Conservation (phyloP, 2,888 invertebrate genomes). For the Bellardia bayeri region DNA sequence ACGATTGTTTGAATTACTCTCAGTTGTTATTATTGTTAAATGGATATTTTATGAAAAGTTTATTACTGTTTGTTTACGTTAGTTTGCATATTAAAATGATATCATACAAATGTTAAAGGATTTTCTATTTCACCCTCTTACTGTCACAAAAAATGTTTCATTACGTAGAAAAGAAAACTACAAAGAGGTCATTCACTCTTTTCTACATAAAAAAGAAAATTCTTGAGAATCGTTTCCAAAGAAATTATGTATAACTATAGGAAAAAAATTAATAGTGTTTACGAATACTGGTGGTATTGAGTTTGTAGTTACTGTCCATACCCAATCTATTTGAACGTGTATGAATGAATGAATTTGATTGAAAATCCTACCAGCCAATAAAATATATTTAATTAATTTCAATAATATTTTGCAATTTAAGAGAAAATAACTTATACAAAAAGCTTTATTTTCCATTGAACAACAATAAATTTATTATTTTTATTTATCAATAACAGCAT, state of each 20-base stretch:
- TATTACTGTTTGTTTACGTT: constrained; percentile 39
- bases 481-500: neutral
- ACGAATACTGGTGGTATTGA: no score
- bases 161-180: neutral
- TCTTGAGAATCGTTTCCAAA: no score
- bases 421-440: neutral
- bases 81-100: constrained; percentile 41
- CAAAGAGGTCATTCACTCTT: constrained; percentile 49
- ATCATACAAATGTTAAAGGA: constrained; percentile 51
- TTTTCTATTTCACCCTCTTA: constrained; percentile 12
- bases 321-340: no score
- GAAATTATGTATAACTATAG: no score
- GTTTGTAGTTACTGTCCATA: no score
- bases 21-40: neutral
- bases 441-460: neutral
- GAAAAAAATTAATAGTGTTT: no score
- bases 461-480: neutral
- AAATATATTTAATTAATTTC: no score
- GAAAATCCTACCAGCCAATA: no score
- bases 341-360: no score
- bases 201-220: neutral
- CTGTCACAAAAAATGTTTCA: neutral
- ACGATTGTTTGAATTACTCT: neutral
- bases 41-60: constrained; percentile 39
- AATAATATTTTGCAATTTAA: neutral